phyloP scores from a whole-genome alignment of 2,113 vertebrate species.

The Nothocercus julius region DNA sequence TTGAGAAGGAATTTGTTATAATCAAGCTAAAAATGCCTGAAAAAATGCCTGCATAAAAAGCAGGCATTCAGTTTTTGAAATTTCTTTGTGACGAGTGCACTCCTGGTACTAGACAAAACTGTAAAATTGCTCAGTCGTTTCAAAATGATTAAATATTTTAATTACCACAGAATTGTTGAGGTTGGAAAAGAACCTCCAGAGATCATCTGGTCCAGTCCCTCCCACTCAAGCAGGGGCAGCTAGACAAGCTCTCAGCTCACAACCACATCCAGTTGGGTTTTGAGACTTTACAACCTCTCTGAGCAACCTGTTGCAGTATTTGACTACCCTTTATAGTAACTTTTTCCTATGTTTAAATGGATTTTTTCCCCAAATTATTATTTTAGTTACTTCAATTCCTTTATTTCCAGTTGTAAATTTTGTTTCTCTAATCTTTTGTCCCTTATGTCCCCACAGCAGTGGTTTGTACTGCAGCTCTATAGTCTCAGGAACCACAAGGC shows the following conservation, averaged over 20 bases:
- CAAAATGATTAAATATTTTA: not conserved
- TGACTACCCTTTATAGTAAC: too few species aligned
- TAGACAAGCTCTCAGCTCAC: not conserved
- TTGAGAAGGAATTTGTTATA: not conserved
- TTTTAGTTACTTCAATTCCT: not conserved
- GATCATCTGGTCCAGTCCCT: not conserved
- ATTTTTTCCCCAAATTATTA: not conserved
- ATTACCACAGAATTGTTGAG: not conserved
- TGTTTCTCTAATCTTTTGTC: not conserved
- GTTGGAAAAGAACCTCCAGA: not conserved
- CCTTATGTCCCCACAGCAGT: not conserved
- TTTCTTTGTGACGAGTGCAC: not conserved
- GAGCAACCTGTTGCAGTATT: not conserved
- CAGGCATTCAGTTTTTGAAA: not conserved
- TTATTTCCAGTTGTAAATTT: not conserved
- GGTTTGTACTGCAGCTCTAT: not conserved
- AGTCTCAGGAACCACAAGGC: rapidly evolving
- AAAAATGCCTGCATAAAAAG: not conserved
- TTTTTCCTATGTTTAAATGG: not conserved
- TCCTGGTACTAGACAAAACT: not conserved
- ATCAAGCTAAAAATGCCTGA: not conserved
- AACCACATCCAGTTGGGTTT: not conserved
- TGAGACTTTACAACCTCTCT: not conserved
- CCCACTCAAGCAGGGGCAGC: not conserved
- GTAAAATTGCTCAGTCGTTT: not conserved